Percentiles rank a stretch among this genome's conserved stretches.
Evolutionary conservation across 2,797 vertebrate genomes (phyloP).

Genomic region (Lithobates sylvaticus): DNA sequence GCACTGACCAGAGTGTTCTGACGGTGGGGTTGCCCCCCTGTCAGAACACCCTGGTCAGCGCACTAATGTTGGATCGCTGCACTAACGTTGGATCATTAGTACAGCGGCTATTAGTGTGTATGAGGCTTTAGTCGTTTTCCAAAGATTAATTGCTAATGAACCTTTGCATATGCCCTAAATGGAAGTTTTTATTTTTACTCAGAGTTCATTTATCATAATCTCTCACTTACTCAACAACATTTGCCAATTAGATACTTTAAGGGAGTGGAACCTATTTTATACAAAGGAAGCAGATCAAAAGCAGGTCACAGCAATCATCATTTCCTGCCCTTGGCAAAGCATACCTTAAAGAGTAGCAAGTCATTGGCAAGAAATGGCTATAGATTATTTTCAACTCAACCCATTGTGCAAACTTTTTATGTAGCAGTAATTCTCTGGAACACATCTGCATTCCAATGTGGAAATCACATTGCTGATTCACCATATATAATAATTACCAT

Average conservation of each 20-base stretch:
- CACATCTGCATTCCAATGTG: not conserved
- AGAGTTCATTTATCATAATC: not conserved
- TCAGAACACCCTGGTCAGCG: too few relatives aligned
- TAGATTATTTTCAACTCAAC: not conserved
- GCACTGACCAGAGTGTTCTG: too few relatives aligned
- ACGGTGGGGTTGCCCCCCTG: too few relatives aligned
- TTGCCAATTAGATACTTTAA: not conserved
- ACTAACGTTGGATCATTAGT: too few relatives aligned
- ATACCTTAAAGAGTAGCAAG: not conserved
- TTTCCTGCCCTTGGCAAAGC: conserved; percentile 2
- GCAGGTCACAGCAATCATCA: conserved; percentile 11
- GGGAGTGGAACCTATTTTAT: not conserved
- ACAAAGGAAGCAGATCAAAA: not conserved
- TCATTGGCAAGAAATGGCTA: not conserved
- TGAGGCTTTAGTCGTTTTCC: too few relatives aligned
- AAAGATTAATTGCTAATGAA: too few relatives aligned
- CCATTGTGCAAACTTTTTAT: conserved; percentile 5
- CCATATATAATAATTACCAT: conserved; percentile 1
- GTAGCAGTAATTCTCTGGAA: not conserved
- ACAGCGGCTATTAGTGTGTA: too few relatives aligned
- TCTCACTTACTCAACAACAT: not conserved
- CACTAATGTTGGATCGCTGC: too few relatives aligned
- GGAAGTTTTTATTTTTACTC: not conserved
- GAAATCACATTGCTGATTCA: conserved; percentile 36
- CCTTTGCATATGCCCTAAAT: not conserved